phyloP scores from a whole-genome alignment of 2,888 invertebrate genomes.

The Heliothis peltigera region DNA sequence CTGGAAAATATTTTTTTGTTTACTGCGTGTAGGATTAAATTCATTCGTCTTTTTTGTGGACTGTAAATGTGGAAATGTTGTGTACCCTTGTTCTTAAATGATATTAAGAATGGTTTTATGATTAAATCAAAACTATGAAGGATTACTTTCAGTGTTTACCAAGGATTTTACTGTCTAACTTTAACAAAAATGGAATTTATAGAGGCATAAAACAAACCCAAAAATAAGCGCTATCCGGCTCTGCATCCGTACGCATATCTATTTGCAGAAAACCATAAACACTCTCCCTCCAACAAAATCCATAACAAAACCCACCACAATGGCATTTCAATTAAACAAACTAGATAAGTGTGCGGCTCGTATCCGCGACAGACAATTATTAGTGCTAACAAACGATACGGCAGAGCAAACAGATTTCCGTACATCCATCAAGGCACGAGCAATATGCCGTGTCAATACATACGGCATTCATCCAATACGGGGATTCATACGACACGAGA shows the following conservation, averaged over 20 bases:
- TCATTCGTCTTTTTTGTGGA: not conserved
- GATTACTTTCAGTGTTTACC: no score
- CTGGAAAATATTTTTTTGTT: conserved; percentile 43
- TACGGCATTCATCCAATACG: conserved; percentile 47
- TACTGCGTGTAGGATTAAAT: conserved; percentile 26
- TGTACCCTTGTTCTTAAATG: no score
- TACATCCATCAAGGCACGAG: conserved; percentile 56
- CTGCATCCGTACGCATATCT: conserved; percentile 3
- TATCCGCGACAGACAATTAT: conserved; percentile 62
- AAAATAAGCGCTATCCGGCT: not conserved
- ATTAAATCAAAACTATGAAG: no score
- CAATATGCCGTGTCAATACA: conserved; percentile 57
- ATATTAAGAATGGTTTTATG: no score
- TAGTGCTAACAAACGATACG: conserved; percentile 59
- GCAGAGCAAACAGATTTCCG: conserved; percentile 56
- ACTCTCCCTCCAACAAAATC: conserved; percentile 26
- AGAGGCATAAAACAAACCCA: not conserved
- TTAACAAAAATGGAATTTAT: not conserved
- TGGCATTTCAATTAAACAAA: conserved; percentile 61
- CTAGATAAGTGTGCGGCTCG: conserved; percentile 56
- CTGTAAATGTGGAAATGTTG: not conserved
- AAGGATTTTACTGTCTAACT: no score
- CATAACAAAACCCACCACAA: conserved; percentile 36
- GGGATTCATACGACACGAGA: conserved; percentile 39
- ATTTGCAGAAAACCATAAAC: conserved; percentile 24